Evolutionary conservation across 2,888 invertebrate species (phyloP).

Genomic region (Crocallis elinguaria): DNA sequence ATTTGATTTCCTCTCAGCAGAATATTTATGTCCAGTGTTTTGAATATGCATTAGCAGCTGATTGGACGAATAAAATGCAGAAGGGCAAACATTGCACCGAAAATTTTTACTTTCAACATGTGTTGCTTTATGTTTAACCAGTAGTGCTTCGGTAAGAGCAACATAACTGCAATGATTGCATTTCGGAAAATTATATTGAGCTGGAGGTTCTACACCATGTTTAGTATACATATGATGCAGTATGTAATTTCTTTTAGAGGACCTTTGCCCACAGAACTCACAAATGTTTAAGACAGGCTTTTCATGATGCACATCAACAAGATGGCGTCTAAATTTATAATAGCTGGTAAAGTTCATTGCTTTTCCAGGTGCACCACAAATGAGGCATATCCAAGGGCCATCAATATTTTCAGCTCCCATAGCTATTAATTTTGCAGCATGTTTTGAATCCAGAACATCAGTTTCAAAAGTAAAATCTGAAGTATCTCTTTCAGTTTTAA

Average conservation of each 20-base stretch:
- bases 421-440: conserved; percentile 85
- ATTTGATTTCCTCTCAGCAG: conserved; percentile 70
- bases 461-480: conserved; percentile 69
- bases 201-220: conserved; percentile 90
- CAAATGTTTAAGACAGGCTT: conserved; percentile 91
- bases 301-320: conserved; percentile 92
- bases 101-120: conserved; percentile 78
- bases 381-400: conserved; percentile 93
- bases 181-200: conserved; percentile 90
- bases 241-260: conserved; percentile 89
- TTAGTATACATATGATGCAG: conserved; percentile 92
- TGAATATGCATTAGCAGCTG: conserved; percentile 81
- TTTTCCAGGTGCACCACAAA: conserved; percentile 88
- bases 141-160: conserved; percentile 89
- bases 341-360: conserved; percentile 91
- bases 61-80: conserved; percentile 73
- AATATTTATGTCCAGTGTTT: conserved; percentile 82
- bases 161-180: conserved; percentile 91
- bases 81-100: conserved; percentile 82
- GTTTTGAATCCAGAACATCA: conserved; percentile 85
- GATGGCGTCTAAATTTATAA: conserved; percentile 91
- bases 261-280: conserved; percentile 93
- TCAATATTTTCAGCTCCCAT: conserved; percentile 86
- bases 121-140: conserved; percentile 88
- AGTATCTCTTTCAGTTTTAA: conserved; percentile 48